Evolutionary conservation across 1,140 invertebrate species (phyloP).

Genomic region (Drosophila arizonae): DNA sequence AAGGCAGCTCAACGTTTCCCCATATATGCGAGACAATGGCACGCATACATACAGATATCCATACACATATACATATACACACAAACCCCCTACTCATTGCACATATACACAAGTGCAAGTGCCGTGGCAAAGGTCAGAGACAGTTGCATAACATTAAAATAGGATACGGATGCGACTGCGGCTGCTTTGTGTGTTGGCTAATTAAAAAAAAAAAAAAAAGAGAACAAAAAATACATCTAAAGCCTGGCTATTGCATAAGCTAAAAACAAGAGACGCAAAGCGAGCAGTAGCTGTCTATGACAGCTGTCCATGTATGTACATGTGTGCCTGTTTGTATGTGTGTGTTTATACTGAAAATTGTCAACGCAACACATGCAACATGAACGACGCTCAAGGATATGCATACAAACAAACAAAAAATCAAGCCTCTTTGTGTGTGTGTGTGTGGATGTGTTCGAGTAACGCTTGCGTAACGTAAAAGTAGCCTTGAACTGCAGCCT

Average conservation of each 20-base stretch:
- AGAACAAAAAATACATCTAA: constrained; percentile 15
- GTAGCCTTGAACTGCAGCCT: constrained; percentile 79
- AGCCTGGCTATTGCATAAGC: constrained; percentile 52
- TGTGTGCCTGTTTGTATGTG: not conserved
- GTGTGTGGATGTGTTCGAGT: constrained; percentile 36
- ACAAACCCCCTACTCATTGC: not conserved
- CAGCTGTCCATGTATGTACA: constrained; percentile 2
- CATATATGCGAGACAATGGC: constrained; percentile 18
- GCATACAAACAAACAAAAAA: constrained; percentile 36
- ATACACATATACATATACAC: not conserved
- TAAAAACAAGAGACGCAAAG: constrained; percentile 19
- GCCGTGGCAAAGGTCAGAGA: constrained; percentile 31
- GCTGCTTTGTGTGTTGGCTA: constrained; percentile 17
- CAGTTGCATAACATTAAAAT: constrained; percentile 31
- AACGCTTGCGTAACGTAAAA: constrained; percentile 77
- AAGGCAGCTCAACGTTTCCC: constrained; percentile 6
- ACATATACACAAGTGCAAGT: constrained; percentile 11
- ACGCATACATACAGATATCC: constrained; percentile 9
- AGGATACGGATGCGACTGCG: constrained; percentile 10
- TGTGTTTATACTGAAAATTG: constrained; percentile 44
- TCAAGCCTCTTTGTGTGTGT: constrained; percentile 8
- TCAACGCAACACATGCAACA: constrained; percentile 66
- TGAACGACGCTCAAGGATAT: constrained; percentile 66
- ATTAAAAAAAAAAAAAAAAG: constrained; percentile 34
- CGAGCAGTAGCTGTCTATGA: constrained; percentile 26